Base-by-base conservation (phyloP, 2,113 vertebrate species). In the Geococcyx californianus region DNA sequence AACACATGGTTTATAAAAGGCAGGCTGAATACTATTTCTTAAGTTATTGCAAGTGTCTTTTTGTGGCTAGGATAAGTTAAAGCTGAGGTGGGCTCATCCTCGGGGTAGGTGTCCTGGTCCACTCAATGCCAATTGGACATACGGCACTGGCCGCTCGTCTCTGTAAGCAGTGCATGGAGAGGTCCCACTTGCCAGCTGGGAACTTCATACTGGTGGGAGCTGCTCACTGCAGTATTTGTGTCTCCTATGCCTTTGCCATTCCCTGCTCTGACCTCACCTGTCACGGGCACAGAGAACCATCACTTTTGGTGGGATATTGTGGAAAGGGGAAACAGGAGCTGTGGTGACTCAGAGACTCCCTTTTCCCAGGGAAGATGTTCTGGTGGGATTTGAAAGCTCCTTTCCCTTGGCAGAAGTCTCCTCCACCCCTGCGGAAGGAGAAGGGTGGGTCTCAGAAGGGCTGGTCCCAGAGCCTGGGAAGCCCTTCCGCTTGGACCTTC, bases 71-170 rank as follows among this genome's bases (percentile, higher is more conserved):
- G 38, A 18, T 36, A 24, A 56, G 52, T 7, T 47, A 59, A 28
- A 47, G 59, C 38, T 33, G 62, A n/a, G 56, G 51, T 34, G 67
- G 40, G 63, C 90, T 81, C 25, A 38, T 31, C 18, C 44, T 40
- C 42, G 42, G 44, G 62, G 21, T 26, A 59, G 47, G 3, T 54
- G 29, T n/a, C 40, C 67, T 74, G n/a, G 3, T 63, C 55, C 55
- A 9, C 16, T 76, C 36, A n/a, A 11, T 1, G 3, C 33, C 31
- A n/a, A 15, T 31, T 73, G 73, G 14, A 11, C 0, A 0, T 26
- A 56, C 36, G 21, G 42, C 25, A 7, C 49, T 18, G 67, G 44
- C 33, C 29, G 25, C 21, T 20, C 42, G 51, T 24, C 8, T 67
- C n/a, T 77, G 9, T 25, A n/a, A 66, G 42, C 29, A 33, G 34